Evolutionary conservation across 1,140 invertebrate genomes (phyloP), one percentile per base, ranked within the genome.

Genomic region (Papilio glaucus): DNA sequence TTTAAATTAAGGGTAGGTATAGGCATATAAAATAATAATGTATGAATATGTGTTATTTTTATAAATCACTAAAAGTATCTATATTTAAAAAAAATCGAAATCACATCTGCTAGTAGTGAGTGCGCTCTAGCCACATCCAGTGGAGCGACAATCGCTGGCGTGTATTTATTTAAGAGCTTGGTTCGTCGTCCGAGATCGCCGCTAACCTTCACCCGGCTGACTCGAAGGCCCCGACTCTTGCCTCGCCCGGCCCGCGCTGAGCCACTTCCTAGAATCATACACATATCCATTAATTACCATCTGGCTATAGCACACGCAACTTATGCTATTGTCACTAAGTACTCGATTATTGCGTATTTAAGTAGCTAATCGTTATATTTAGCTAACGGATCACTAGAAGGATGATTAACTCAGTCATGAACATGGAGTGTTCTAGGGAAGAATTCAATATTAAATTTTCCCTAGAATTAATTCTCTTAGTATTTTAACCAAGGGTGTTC

Each of bases 181-280:
- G 85, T 83, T 86, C 85, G 81, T 81, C 79, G 82, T 65, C 85
- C 85, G 83, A 82, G 49, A 82, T 78, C 74, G 78, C 81, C 39
- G 33, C 12, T 80, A 76, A 81, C 82, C 84, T 85, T 85, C 82
- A 75, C 63, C 69, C 61, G 61, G 38, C 61, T 57, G 49, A 41
- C 71, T 62, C 62, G 71, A 75, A 75, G 74, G 74, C 69, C 70
- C 61, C 61, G 61, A 39, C 37, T 39, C 33, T 68, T 39, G 21
- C 61, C 62, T 41, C 39, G 10, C 39, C 39, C 15, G 15, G 15
- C 42, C 49, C 7, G 49, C 18, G 21, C 29, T 63, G 57, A 38
- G 38, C 12, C 60, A 53, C 70, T 75, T 75, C 73, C 73, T 72
- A 62, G 63, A 71, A 69, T 24, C 37, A 41, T 49, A 53, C 26